phyloP scores from a whole-genome alignment of 2,888 invertebrate genomes.

The Nomada goodeniana region DNA sequence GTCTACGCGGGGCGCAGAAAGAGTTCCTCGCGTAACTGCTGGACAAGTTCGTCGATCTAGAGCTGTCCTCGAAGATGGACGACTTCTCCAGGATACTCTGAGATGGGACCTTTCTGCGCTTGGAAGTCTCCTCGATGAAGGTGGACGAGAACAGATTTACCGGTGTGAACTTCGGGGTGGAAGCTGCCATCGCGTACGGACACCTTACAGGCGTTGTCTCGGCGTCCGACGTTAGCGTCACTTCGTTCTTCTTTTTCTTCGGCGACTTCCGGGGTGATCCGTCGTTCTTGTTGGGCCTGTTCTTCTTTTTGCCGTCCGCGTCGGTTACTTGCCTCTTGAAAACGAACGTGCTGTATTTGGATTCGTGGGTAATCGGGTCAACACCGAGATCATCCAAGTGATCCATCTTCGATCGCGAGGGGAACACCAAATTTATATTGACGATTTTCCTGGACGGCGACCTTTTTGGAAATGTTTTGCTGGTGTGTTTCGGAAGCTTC shows the following conservation, averaged over 20 bases:
- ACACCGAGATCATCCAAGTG: neutral
- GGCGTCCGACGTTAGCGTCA: neutral
- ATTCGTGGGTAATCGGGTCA: no score
- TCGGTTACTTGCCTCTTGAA: neutral
- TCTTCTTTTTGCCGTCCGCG: neutral
- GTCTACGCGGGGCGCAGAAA: neutral
- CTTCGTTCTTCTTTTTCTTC: neutral
- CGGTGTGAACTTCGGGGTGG: constrained; percentile 35
- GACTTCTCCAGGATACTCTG: constrained; percentile 12
- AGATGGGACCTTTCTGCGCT: neutral
- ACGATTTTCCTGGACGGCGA: constrained; percentile 75
- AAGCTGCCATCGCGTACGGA: neutral
- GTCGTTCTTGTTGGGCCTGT: neutral
- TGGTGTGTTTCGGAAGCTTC: constrained; percentile 37
- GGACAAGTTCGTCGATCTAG: neutral
- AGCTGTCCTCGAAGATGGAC: constrained; percentile 16
- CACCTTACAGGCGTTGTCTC: neutral
- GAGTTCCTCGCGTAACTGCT: neutral
- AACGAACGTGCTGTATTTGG: neutral
- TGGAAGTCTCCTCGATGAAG: constrained; percentile 18
- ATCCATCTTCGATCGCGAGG: neutral
- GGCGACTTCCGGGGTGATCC: neutral
- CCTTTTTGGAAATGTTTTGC: constrained; percentile 73
- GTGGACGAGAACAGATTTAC: constrained; percentile 25
- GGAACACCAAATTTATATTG: constrained; percentile 75